Evolutionary conservation across 2,113 vertebrate species (phyloP).

Genomic region (Cepphus grylle): DNA sequence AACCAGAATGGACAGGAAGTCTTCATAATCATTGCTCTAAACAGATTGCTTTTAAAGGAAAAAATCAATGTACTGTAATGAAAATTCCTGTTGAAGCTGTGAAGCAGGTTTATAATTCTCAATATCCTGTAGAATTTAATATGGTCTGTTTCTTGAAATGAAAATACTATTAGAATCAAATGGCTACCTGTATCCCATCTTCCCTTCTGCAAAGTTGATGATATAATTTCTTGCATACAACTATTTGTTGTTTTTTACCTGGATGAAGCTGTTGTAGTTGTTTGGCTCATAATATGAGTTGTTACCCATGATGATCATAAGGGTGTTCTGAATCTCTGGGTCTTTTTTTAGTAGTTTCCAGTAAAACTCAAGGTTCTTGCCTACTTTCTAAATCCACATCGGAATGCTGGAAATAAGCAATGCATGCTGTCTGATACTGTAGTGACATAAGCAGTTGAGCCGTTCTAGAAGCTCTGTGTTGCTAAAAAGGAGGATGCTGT

Average conservation of each 20-base stretch:
- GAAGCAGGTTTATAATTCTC: neutral
- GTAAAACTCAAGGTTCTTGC: neutral
- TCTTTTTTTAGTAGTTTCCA: neutral
- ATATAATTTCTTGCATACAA: neutral
- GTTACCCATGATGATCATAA: rapidly evolving
- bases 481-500: neutral
- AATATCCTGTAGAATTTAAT: neutral
- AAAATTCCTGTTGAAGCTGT: neutral
- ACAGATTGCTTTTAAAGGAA: neutral
- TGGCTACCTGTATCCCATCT: neutral
- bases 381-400: neutral
- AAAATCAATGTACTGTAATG: neutral
- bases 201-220: neutral
- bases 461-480: neutral
- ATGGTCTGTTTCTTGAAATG: neutral
- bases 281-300: neutral
- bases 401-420: neutral
- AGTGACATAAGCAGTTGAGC: neutral
- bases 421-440: neutral
- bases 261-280: neutral
- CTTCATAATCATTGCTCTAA: neutral
- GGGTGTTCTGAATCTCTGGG: neutral
- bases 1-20: neutral
- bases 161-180: neutral
- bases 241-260: neutral